Evolutionary conservation across 2,888 invertebrate species (phyloP), one percentile per base, ranked within the genome.

Genomic region (Sarcophaga carnaria): DNA sequence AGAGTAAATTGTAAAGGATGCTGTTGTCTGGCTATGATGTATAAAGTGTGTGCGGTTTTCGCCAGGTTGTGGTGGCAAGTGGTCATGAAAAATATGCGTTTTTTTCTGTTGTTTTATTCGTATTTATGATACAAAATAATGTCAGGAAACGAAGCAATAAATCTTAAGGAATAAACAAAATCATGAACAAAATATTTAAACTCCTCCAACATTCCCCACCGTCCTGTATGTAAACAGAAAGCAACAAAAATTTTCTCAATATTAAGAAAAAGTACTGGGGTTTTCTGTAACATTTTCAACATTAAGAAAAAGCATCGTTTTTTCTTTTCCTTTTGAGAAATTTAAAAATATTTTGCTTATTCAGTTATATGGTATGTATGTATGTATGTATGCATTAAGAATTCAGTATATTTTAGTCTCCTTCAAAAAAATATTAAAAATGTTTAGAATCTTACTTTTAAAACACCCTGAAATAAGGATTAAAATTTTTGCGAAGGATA

Each of bases 91-190:
- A 79, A 74, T 79, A 69, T 74, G 69, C 69, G 69, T 72, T 83
- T 49, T 11, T 20, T 69, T 76, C 63, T 76, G 70, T 69, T 75
- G 12, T 20, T 69, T 70, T 76, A 76, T 69, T 70, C 70, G 59
- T 79, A 83, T 79, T 79, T 83, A 75, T 79, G 74, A 75, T 74
- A 75, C 64, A 59, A 75, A 37, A 83, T 75, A 83, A 70, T 75
- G 69, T 75, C 70, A 79, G 70, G 47, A 75, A 83, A 83, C 63
- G 75, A 66, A 70, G 64, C 45, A 70, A 79, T 79, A 83, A 83
- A 83, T 79, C 83, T 79, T 79, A 45, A 64, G 70, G 49, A 49
- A 49, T 49, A 49, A 49, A 11, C 6, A 11, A 49, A 49, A 11
- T 14, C 11, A 49, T 14, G 49, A 64, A 59, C 77, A 70, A 79